Conservation (phyloP, 2,797 vertebrate genomes). For the Mico argentatus region DNA sequence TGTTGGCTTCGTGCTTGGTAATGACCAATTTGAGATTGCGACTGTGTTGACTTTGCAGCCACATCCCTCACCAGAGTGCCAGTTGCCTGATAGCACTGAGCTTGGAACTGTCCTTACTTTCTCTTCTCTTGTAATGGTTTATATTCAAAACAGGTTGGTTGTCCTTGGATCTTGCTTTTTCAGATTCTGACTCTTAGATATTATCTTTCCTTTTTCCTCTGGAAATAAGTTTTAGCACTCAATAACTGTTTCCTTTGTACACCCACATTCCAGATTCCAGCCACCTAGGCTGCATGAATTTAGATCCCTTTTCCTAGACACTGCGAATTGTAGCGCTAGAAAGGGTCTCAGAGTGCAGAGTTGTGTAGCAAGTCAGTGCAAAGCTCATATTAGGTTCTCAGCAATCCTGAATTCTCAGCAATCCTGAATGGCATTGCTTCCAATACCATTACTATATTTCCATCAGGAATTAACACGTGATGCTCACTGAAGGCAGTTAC, state of each 20-base stretch:
- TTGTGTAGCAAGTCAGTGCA: neutral
- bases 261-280: neutral
- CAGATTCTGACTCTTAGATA: neutral
- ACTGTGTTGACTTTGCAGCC: neutral
- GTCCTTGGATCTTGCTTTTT: neutral
- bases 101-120: neutral
- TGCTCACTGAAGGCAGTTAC: neutral
- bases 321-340: neutral
- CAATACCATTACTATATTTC: neutral
- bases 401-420: neutral
- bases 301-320: neutral
- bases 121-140: slow-evolving; percentile 3
- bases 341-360: neutral
- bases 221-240: neutral
- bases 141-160: neutral
- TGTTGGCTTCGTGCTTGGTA: neutral
- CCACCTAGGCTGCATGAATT: neutral
- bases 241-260: neutral
- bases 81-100: neutral
- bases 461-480: neutral
- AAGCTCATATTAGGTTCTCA: neutral
- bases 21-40: neutral
- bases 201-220: neutral
- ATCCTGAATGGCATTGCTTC: neutral
- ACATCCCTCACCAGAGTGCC: neutral